Evolutionary conservation across 2,113 vertebrate genomes (phyloP).

Genomic region (Steatornis caripensis): DNA sequence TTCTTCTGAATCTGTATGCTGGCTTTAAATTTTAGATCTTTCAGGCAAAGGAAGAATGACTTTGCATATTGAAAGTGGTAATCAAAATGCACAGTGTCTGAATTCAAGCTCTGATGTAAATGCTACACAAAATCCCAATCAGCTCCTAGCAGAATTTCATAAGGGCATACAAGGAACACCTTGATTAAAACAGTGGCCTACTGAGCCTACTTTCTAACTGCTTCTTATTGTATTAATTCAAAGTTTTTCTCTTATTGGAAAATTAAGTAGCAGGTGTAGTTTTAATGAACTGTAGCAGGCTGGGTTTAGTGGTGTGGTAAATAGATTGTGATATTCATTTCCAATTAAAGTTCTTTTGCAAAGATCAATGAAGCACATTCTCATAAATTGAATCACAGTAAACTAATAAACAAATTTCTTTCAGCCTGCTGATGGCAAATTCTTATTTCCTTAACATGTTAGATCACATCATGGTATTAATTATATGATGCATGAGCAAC

Average conservation of each 20-base stretch:
- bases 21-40: neutral
- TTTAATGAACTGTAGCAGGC: conserved; percentile 74
- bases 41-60: neutral
- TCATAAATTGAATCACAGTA: conserved; percentile 76
- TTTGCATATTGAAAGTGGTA: neutral
- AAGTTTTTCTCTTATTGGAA: conserved; percentile 55
- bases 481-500: conserved; percentile 70
- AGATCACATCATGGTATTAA: conserved; percentile 74
- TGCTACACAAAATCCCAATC: neutral
- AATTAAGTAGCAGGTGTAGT: conserved; percentile 77
- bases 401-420: conserved; percentile 79
- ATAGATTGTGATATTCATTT: conserved; percentile 80
- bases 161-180: neutral
- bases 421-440: conserved; percentile 65
- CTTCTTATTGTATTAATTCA: conserved; percentile 57
- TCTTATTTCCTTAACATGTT: conserved; percentile 74
- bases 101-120: neutral
- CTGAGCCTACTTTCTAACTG: conserved; percentile 3
- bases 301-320: conserved; percentile 73
- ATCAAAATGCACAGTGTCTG: neutral
- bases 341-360: conserved; percentile 80
- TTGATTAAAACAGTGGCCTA: neutral
- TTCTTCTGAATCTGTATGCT: neutral
- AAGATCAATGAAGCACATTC: conserved; percentile 81
- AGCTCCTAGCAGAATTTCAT: neutral